These are phyloP conservation scores for Anastrepha obliqua DNA, from an alignment of 1,140 invertebrate species.

Conservation along the genomic window DNA sequence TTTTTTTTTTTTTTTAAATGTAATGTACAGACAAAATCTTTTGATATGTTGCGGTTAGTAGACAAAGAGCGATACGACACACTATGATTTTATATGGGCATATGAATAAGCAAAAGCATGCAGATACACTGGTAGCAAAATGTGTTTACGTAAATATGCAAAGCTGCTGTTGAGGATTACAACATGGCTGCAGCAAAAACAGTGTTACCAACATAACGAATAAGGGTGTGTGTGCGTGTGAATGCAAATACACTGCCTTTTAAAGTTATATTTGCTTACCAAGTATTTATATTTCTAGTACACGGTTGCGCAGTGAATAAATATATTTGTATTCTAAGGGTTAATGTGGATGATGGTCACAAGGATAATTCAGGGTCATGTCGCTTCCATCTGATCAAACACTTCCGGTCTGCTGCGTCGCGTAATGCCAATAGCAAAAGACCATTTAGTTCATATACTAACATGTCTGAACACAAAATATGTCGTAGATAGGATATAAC, in stretches of 20 bases:
- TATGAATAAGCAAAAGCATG: neutral
- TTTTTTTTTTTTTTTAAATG: no score
- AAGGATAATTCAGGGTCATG: constrained; percentile 33
- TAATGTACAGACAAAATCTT: neutral
- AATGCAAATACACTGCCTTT: constrained; percentile 10
- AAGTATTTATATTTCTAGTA: neutral
- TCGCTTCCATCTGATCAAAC: constrained; percentile 25
- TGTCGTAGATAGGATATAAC: neutral
- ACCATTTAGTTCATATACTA: neutral
- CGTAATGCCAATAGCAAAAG: neutral
- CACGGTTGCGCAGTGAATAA: neutral
- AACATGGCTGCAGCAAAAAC: no score
- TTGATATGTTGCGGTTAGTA: constrained; percentile 24
- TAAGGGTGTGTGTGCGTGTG: neutral
- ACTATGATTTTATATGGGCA: neutral
- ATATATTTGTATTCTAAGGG: neutral
- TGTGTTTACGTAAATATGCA: neutral
- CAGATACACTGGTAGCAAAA: neutral
- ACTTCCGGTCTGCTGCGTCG: constrained; percentile 31
- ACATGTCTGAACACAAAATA: neutral
- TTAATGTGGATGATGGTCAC: neutral
- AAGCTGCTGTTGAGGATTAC: no score
- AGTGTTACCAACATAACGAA: neutral
- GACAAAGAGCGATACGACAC: neutral
- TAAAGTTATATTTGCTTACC: neutral